phyloP scores from a whole-genome alignment of 2,888 invertebrate species.

The Ecliptopera silaceata region DNA sequence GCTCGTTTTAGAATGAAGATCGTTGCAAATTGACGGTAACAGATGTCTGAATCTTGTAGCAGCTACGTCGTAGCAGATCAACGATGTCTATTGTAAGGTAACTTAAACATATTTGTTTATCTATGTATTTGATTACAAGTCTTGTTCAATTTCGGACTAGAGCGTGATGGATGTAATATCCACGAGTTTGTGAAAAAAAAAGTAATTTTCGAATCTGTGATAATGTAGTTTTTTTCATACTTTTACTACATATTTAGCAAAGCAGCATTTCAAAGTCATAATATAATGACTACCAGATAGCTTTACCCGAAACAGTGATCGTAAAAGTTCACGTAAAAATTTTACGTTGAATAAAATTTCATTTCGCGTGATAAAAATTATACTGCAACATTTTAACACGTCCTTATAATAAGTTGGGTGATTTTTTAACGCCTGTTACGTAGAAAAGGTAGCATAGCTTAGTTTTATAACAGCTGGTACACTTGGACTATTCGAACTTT shows the following conservation, averaged over 20 bases:
- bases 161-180: too few relatives aligned
- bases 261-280: background rate
- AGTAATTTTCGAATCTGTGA: too few relatives aligned
- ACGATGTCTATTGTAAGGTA: too few relatives aligned
- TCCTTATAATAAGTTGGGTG: constrained; percentile 50
- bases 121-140: too few relatives aligned
- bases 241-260: background rate
- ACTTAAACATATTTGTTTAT: too few relatives aligned
- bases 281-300: constrained; percentile 10
- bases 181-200: too few relatives aligned
- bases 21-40: background rate
- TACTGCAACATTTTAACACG: constrained; percentile 50
- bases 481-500: background rate
- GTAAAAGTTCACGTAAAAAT: constrained; percentile 20
- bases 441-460: constrained; percentile 29
- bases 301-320: constrained; percentile 15
- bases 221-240: background rate
- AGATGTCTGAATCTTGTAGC: too few relatives aligned
- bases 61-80: background rate
- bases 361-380: constrained; percentile 40
- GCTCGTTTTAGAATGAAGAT: too few relatives aligned
- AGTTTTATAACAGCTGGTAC: background rate
- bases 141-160: too few relatives aligned
- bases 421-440: constrained; percentile 43
- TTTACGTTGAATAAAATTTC: constrained; percentile 35